Evolutionary conservation across 2,797 vertebrate genomes (phyloP), one percentile per base, ranked within the genome.

Genomic region (Pseudomugil gertrudae): DNA sequence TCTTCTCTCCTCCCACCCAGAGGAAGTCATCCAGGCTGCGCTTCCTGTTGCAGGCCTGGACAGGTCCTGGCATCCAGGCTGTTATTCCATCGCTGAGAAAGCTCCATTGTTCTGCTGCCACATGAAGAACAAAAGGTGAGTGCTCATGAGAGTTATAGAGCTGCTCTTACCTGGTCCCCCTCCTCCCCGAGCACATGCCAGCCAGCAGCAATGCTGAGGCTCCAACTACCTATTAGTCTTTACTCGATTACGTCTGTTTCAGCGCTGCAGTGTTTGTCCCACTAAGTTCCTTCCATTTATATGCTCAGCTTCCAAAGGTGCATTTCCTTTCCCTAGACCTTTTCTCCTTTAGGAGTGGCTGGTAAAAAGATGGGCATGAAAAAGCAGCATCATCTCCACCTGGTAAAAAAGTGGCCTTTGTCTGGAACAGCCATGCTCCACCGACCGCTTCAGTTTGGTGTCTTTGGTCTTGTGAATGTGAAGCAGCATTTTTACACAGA

Each of bases 181-280:
- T 84, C 64, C 59, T 83, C 85, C 61, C 62, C 81, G 52, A 58
- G 63, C 58, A 24, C 2, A 26, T 17, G n/a, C 38, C 69, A 61
- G 51, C 40, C 63, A 35, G 40, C 72, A 35, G 45, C 38, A 14
- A 10, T 26, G 33, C 35, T 13, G 32, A 53, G 73, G 57, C 88
- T 84, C 83, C 78, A 81, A 69, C 76, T 84, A 79, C 87, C 87
- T 90, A 91, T 93, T 93, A 92, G 90, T 92, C 89, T 92, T 81
- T 76, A 79, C 64, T 74, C 69, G 83, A 77, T 90, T 80, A 79
- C 89, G 89, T 93, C 93, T 89, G 88, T 92, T 92, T 83, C 57
- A 83, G 73, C 21, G 26, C 58, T 13, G 32, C 77, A 24, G 76
- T 21, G 1, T 2, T 9, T 33, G n/a, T n/a, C n/a, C n/a, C n/a